Evolutionary conservation across 2,797 vertebrate genomes (phyloP), one percentile per base, ranked within the genome.

Genomic region (Momotus momota): DNA sequence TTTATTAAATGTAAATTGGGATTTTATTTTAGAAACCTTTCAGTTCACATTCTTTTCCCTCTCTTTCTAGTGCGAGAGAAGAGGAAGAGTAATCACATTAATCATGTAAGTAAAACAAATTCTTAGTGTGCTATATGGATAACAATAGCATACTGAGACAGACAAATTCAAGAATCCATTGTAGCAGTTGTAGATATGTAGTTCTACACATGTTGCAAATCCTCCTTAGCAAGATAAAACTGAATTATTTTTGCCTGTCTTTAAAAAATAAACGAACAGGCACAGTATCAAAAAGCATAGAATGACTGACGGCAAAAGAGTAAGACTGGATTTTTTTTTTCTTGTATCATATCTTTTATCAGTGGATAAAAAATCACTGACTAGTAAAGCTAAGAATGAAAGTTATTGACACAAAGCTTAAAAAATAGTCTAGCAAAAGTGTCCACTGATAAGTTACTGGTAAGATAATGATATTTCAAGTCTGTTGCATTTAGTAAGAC

Each of bases 61-160:
- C 55, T 93, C 88, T 88, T 98, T 98, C 86, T 97, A 99, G 99
- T 99, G 91, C 98, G 99, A 98, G 99, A 99, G 98, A 99, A 99
- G 98, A 99, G 99, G 98, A 99, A 99, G 99, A 99, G 99, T 98
- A 99, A 99, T 97, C 99, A 99, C 97, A 99, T 99, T 97, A 99
- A 99, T 97, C 99, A 99, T 74, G 98, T 99, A 98, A 99, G 99
- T 98, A 98, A 98, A 91, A 20, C 1, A 95, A 78, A 72, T 79
- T 75, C 38, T 66, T 58, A 60, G 15, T 26, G 60, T 61, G 18
- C 52, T 67, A 0, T 58, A 10, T 29, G 64, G 61, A 10, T 84
- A 49, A 46, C 20, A 67, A 15, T 31, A 61, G 38, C 12, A 9
- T 86, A 45, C 2, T 83, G 48, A 20, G 21, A 40, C 49, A 81